Evolutionary conservation across 2,797 vertebrate species (phyloP).

Genomic region (Tadarida brasiliensis): DNA sequence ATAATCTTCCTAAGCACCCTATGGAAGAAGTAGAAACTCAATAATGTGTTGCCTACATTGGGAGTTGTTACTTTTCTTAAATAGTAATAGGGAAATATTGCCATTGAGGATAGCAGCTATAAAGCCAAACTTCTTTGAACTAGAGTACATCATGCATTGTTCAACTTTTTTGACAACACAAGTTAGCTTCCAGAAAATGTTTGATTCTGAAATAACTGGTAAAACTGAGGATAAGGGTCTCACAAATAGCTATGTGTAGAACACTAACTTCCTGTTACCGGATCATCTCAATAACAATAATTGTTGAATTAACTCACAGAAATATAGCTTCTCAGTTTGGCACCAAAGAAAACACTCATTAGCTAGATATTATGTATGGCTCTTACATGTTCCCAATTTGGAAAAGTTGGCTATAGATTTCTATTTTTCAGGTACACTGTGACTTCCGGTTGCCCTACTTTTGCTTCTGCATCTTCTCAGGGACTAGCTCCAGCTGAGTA

Average conservation of each 20-base stretch:
- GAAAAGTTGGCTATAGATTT: background rate
- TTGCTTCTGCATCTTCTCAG: background rate
- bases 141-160: background rate
- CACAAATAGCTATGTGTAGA: background rate
- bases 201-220: background rate
- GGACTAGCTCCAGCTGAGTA: background rate
- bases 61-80: background rate
- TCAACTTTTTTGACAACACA: background rate
- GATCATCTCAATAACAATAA: background rate
- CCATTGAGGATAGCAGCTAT: background rate
- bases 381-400: background rate
- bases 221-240: background rate
- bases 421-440: background rate
- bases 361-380: background rate
- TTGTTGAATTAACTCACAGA: background rate
- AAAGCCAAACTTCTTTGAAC: background rate
- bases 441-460: background rate
- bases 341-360: background rate
- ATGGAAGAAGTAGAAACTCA: background rate
- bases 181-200: background rate
- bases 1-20: background rate
- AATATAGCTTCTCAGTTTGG: background rate
- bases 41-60: background rate
- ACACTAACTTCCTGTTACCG: background rate
- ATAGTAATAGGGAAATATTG: background rate